Evolutionary conservation across 92 coral and sea anemone species (phyloP), one percentile per base, ranked within the genome.

Genomic region (Ricordea florida): DNA sequence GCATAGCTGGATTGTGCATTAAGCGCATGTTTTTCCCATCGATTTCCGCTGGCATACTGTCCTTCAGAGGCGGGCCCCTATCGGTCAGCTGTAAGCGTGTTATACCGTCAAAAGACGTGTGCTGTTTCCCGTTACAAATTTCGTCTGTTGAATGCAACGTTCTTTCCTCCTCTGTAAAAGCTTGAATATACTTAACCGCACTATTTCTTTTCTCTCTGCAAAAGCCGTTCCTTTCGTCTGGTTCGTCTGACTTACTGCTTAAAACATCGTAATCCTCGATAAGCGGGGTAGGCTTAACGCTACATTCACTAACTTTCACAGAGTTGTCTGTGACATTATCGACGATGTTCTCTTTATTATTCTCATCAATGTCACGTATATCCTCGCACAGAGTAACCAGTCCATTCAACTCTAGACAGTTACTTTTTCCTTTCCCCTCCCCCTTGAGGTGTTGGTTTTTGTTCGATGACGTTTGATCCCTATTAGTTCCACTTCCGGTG

Each of bases 161-260:
- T 72, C 92, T 68, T 18, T 79, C 83, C 0, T 79, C 53, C 28
- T 38, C 87, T n/a, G n/a, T n/a, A n/a, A n/a, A n/a, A n/a, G n/a
- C n/a, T n/a, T n/a, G 90, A 42, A 91, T 83, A 61, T 91, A 91
- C 32, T 91, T 91, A 10, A 72, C 83, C 16, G 97, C 90, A 38
- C 85, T 91, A 25, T 78, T 78, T 47, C 82, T 88, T 66, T 91
- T 73, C 46, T 91, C 92, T 14, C 72, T 28, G 10, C 28, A 31
- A 21, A 86, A 32, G 55, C 91, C 43, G 79, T 65, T 74, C 26
- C 69, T 43, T 14, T 69, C 86, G n/a, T 66, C 44, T 15, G 58
- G 72, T 5, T 53, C 61, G 3, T 51, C 61, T 10, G 18, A 37
- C 49, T 56, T 74, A 24, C 62, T n/a, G 15, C 70, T 36, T 23